These are phyloP conservation scores for Drosophila tanythrix DNA, from an alignment of 2,888 invertebrate genomes.

Conservation along the genomic window DNA sequence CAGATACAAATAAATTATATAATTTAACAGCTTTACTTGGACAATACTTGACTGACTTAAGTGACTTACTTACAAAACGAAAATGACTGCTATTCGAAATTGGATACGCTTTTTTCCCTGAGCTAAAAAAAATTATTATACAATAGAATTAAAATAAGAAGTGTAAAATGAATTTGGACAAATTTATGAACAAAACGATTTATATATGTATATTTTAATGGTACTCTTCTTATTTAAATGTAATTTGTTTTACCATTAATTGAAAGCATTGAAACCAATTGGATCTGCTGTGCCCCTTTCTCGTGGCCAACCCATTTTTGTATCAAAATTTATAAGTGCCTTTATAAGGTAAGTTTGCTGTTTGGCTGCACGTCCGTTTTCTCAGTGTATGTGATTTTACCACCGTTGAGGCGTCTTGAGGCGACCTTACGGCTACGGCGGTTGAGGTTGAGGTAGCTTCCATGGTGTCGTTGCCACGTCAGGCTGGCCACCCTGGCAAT, in stretches of 20 bases:
- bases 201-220: too few species aligned
- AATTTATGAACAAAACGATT: neutral
- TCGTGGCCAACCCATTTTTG: neutral
- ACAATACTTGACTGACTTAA: neutral
- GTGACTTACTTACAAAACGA: neutral
- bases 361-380: neutral
- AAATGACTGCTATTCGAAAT: neutral
- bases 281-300: too few species aligned
- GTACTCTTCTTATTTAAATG: neutral
- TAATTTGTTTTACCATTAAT: neutral
- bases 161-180: neutral
- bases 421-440: conserved; percentile 45
- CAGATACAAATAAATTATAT: neutral
- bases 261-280: too few species aligned
- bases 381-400: conserved; percentile 19
- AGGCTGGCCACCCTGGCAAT: conserved; percentile 34
- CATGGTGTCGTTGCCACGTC: conserved; percentile 54
- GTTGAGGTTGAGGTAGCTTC: conserved; percentile 37
- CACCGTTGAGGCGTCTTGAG: conserved; percentile 21
- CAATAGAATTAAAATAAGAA: neutral
- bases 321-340: neutral
- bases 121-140: neutral
- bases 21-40: neutral
- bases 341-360: neutral
- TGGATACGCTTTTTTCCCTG: neutral